Conservation (phyloP, 2,113 vertebrate species). For the Myrmophylax atrothorax region DNA sequence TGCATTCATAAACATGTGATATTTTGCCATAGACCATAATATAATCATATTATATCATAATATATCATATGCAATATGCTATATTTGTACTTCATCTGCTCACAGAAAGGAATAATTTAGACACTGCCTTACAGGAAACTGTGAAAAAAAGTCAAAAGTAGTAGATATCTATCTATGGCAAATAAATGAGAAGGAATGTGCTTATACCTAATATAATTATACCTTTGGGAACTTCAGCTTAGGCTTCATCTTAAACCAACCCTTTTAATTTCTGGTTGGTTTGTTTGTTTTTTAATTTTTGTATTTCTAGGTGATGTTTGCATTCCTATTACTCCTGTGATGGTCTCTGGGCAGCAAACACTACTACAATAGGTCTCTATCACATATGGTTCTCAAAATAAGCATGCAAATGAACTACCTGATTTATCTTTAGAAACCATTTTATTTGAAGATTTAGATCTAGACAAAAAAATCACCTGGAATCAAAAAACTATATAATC, state of each 20-base stretch:
- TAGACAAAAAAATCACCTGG: background rate
- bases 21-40: background rate
- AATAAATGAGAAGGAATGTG: constrained; percentile 45
- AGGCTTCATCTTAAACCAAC: constrained; percentile 37
- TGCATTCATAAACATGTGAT: background rate
- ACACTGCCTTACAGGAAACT: background rate
- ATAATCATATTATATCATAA: no score
- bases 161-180: background rate
- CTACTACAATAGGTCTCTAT: background rate
- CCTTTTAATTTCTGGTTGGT: background rate
- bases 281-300: constrained; percentile 32
- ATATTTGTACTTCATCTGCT: background rate
- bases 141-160: background rate
- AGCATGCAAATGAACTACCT: background rate
- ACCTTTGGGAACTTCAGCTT: background rate
- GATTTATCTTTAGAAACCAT: background rate
- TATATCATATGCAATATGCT: background rate
- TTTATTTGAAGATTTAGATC: constrained; percentile 19
- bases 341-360: background rate
- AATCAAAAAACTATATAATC: background rate
- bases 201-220: constrained; percentile 26
- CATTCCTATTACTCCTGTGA: constrained; percentile 7
- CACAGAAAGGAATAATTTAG: background rate
- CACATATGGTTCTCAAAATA: background rate
- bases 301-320: constrained; percentile 14